A percentile compares a stretch with the other conserved stretches of the same genome.
These are phyloP conservation scores for Haliclystus octoradiatus DNA, from an alignment of 30 jellyfish, hydroid and myxozoan species.

Conservation along the genomic window DNA sequence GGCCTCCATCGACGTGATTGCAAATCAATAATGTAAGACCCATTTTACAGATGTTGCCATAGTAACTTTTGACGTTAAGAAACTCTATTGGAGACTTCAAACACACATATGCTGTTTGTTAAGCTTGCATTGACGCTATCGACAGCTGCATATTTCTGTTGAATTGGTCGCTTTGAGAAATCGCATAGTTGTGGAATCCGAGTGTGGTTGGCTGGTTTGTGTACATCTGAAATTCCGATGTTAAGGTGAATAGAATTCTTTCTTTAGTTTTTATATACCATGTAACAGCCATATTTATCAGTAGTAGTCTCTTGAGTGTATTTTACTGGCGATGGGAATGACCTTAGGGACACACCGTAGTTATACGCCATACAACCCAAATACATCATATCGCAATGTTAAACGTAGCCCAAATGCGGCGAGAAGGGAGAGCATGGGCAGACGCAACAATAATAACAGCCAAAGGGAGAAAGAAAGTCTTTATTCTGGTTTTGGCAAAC, in stretches of 20 bases:
- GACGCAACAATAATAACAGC: neutral
- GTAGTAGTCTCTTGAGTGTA: too few relatives aligned
- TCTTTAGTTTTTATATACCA: too few relatives aligned
- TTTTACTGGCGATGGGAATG: neutral
- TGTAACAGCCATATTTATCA: too few relatives aligned
- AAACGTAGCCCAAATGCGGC: too few relatives aligned
- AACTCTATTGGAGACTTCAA: neutral
- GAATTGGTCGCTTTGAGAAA: neutral
- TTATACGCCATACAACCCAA: too few relatives aligned
- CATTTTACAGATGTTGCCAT: neutral
- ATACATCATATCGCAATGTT: too few relatives aligned
- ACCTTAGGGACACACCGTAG: neutral
- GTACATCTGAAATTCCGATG: neutral
- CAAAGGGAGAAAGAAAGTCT: neutral
- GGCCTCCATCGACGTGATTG: too few relatives aligned
- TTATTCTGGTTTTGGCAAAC: constrained; percentile 41
- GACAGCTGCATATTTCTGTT: neutral
- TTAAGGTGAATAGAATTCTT: too few relatives aligned
- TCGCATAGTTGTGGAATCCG: neutral
- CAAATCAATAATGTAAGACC: neutral
- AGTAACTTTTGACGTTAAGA: neutral
- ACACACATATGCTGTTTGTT: neutral
- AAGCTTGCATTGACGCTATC: neutral
- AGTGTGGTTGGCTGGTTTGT: neutral
- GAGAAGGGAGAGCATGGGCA: too few relatives aligned